Evolutionary conservation across 1,140 invertebrate species (phyloP).

Genomic region (Drosophila pseudoobscura): DNA sequence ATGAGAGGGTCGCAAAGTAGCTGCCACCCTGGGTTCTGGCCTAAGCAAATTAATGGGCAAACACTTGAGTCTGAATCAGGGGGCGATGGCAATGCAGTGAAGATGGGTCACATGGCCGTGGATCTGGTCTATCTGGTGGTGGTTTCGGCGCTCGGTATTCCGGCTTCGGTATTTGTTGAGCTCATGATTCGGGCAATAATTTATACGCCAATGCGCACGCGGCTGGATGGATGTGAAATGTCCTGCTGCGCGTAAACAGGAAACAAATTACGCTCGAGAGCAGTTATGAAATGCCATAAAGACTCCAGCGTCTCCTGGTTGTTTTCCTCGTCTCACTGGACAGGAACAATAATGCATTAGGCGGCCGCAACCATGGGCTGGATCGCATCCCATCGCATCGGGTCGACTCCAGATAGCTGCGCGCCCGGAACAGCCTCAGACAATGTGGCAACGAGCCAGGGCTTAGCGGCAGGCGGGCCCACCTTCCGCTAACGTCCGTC

Average conservation of each 20-base stretch:
- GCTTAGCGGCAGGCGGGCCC: slow-evolving; percentile 21
- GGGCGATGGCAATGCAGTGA: background rate
- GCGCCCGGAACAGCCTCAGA: slow-evolving; percentile 37
- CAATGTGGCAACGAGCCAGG: slow-evolving; percentile 46
- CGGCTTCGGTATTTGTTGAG: slow-evolving; percentile 26
- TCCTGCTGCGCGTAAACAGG: slow-evolving; percentile 80
- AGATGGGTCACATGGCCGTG: slow-evolving; percentile 3
- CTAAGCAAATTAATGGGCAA: slow-evolving; percentile 75
- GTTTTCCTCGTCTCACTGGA: slow-evolving; percentile 62
- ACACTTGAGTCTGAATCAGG: slow-evolving; percentile 55
- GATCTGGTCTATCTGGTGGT: slow-evolving; percentile 37
- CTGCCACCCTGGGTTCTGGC: slow-evolving; percentile 42
- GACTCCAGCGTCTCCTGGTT: slow-evolving; percentile 35
- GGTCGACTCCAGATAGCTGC: slow-evolving; percentile 10
- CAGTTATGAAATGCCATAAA: slow-evolving; percentile 81
- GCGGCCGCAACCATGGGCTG: slow-evolving; percentile 55
- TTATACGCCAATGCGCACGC: slow-evolving; percentile 78
- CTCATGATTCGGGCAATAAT: slow-evolving; percentile 75
- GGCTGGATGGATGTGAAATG: slow-evolving; percentile 56
- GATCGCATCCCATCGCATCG: slow-evolving; percentile 4
- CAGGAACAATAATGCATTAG: slow-evolving; percentile 80
- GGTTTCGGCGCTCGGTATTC: slow-evolving; percentile 15
- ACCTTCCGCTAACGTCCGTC: slow-evolving; percentile 12
- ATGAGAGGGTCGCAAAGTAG: slow-evolving; percentile 7
- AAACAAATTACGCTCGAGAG: slow-evolving; percentile 81